Evolutionary conservation across 1,140 invertebrate species (phyloP), one percentile per base, ranked within the genome.

Genomic region (Harpegnathos saltator): DNA sequence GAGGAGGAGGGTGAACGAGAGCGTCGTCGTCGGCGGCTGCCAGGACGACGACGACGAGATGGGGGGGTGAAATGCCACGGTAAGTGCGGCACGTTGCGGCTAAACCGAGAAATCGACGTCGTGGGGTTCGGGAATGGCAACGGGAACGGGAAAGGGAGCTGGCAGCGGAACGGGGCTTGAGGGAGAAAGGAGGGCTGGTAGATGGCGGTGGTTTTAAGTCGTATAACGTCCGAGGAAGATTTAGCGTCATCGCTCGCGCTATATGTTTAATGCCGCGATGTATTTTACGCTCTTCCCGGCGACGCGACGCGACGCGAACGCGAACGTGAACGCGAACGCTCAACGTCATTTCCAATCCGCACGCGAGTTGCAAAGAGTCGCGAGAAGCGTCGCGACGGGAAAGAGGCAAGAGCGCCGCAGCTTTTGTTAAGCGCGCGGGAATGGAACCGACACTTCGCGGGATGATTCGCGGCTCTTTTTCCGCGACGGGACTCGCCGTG

Each of bases 251-350:
- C 86, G 78, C 63, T 84, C 82, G 72, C 83, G 85, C 83, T 88
- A 90, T 89, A 90, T 91, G 84, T 92, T 91, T 91, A 90, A 90
- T 89, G 85, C 84, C 78, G 81, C 38, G 22, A 17, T 82, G 82
- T 44, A 44, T 85, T 83, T 83, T 88, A 86, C 82, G 81, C 74
- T 82, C 82, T 73, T 50, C 72, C 26, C 54, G 50, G 38, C 62
- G 44, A 59, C 61, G 52, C 77, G 58, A 29, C 56, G 58, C 61
- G 29, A 12, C 29, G 61, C 75, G 62, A n/a, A 17, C 52, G 15
- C 52, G n/a, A n/a, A n/a, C n/a, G n/a, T n/a, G n/a, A n/a, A 12
- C 29, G 61, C 75, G 62, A n/a, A 17, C 52, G 15, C 52, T 54
- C 59, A 61, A 24, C 58, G n/a, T 62, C 48, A 17, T 54, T 82